A percentile compares a stretch with the other conserved stretches of the same genome.
These are phyloP conservation scores for Augochlorella aurata DNA, from an alignment of 2,888 invertebrate genomes.

Conservation along the genomic window DNA sequence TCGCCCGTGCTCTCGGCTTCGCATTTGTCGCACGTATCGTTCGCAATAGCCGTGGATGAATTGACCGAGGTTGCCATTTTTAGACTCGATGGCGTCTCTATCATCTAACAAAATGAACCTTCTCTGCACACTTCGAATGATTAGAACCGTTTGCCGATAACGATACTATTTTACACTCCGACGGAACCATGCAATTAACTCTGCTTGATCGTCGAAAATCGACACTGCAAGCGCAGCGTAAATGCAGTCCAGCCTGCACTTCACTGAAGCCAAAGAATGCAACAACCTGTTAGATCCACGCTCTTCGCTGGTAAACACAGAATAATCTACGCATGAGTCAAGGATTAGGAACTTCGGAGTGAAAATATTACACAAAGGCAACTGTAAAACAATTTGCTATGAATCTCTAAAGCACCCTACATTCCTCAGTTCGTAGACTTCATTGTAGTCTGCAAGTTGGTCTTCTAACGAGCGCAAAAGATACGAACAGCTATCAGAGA, in stretches of 20 bases:
- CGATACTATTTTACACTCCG: not conserved
- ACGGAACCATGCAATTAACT: not conserved
- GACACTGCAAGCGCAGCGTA: not conserved
- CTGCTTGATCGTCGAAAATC: not conserved
- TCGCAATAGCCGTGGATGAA: slow-evolving; percentile 25
- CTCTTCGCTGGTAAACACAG: not conserved
- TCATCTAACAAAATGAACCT: not conserved
- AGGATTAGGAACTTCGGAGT: not conserved
- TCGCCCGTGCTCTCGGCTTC: slow-evolving; percentile 4
- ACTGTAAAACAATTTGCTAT: no score
- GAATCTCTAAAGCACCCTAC: no score
- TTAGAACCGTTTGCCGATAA: not conserved
- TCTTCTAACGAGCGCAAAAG: not conserved
- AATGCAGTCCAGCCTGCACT: not conserved
- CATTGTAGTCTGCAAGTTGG: not conserved
- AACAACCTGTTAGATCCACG: slow-evolving; percentile 1
- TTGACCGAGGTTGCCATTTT: slow-evolving; percentile 9
- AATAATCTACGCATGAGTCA: not conserved
- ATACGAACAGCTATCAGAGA: not conserved
- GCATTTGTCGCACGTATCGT: not conserved
- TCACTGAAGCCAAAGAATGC: not conserved
- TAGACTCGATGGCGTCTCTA: not conserved
- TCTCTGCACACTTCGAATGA: not conserved
- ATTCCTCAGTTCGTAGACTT: not conserved
- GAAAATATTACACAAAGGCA: not conserved